A percentile compares a stretch with the other conserved stretches of the same genome.
phyloP scores from a whole-genome alignment of 2,888 invertebrate genomes.

The Leistus spinibarbis region DNA sequence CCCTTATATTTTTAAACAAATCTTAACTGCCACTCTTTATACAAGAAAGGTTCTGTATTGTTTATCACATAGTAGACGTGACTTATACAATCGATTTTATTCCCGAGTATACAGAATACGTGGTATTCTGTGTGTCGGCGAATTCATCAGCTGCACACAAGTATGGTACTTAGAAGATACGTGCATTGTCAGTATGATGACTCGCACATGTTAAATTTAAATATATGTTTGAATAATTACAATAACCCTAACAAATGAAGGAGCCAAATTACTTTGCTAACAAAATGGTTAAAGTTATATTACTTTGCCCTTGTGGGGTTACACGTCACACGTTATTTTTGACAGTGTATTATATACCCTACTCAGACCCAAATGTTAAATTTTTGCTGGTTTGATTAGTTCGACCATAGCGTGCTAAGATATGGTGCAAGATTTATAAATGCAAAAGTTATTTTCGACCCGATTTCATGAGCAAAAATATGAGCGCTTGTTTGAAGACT shows the following conservation, averaged over 20 bases:
- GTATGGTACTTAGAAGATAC: no score
- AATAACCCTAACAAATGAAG: not conserved
- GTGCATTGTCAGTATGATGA: not conserved
- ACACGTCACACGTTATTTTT: not conserved
- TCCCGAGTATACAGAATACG: no score
- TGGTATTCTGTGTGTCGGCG: no score
- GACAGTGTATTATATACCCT: not conserved
- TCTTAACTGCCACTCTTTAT: no score
- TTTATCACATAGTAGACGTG: no score
- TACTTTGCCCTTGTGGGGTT: not conserved
- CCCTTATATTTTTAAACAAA: no score
- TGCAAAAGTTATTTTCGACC: not conserved
- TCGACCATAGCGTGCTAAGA: not conserved
- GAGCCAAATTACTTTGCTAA: not conserved
- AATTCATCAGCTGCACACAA: no score
- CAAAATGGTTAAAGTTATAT: not conserved
- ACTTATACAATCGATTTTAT: no score
- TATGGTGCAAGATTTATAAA: not conserved
- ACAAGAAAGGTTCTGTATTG: no score
- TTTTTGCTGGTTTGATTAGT: not conserved
- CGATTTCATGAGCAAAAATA: no score
- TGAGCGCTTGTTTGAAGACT: no score
- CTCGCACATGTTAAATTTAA: not conserved
- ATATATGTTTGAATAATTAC: not conserved
- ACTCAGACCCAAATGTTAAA: not conserved